Base-by-base conservation (phyloP, 2,113 vertebrate genomes). In the Abramis brama region DNA sequence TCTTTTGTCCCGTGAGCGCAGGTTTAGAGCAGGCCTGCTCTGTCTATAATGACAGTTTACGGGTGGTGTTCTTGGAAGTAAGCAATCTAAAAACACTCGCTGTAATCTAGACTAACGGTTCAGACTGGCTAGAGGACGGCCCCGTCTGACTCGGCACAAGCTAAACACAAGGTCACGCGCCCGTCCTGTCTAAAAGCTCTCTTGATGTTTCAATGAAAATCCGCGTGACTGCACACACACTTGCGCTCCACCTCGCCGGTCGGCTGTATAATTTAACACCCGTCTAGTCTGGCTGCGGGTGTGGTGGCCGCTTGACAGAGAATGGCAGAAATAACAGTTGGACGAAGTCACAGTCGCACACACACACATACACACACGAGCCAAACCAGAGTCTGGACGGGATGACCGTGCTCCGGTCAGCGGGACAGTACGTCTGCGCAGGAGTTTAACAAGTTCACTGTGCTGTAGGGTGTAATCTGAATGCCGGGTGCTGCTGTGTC, bases 261-360 rank as follows among this genome's bases (percentile, higher is more conserved):
- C 88, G 91, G 85, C 80, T 70, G 66, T 84, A 76, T 82, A 88
- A 86, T 88, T 90, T 86, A 89, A 85, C 79, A 83, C 86, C 76
- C 84, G 89, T 25, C 86, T 84, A 15, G 86, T 75, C 79, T 87
- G 86, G 84, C 85, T 86, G 87, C 91, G 93, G 92, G 92, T 92
- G 94, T 91, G 94, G 94, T 92, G 88, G 93, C 82, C 84, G 91
- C 89, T 89, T 64, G 82, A 90, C 88, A 90, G 89, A 81, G 89
- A 92, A 94, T 13, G 87, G 84, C 90, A 78, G 90, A 94, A 95
- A 94, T 94, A 95, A 92, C 93, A 90, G 90, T 90, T 91, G 91
- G 89, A 89, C 84, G 52, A 86, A 82, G 91, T 84, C 33, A 73
- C 25, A n/a, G 36, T 2, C 9, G 33, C 30, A 5, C 33, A 27